Percentiles rank a stretch among this genome's conserved stretches.
phyloP scores from a whole-genome alignment of 2,113 vertebrate species.

The Montifringilla adamsi region DNA sequence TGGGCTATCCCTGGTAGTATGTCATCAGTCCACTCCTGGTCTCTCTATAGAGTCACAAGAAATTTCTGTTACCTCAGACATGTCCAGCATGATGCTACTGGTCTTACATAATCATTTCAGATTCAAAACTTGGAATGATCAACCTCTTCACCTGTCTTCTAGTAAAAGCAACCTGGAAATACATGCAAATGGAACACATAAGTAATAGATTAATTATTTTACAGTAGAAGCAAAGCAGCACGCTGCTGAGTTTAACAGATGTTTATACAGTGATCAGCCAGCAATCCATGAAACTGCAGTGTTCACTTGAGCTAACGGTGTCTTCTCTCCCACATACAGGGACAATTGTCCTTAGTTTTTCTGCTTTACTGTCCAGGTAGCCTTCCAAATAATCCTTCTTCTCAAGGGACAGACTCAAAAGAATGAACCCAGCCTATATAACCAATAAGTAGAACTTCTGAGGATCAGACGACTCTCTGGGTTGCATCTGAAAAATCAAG shows the following conservation, averaged over 20 bases:
- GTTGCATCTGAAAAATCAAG: slow-evolving; percentile 1
- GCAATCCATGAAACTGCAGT: neutral
- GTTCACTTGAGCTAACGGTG: neutral
- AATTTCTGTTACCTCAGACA: neutral
- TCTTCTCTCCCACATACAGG: neutral
- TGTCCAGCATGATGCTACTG: neutral
- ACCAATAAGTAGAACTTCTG: neutral
- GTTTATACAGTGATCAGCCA: neutral
- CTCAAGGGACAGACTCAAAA: neutral
- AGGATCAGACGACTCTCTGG: neutral
- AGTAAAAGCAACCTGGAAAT: neutral
- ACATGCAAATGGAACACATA: neutral
- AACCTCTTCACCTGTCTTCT: neutral
- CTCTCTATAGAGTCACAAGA: neutral
- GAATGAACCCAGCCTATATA: neutral
- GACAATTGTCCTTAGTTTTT: neutral
- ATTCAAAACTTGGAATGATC: neutral
- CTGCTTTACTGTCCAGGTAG: neutral
- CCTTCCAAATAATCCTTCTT: slow-evolving; percentile 13
- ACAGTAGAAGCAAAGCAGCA: neutral
- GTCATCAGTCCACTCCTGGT: neutral
- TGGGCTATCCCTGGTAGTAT: neutral
- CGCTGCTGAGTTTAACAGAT: neutral
- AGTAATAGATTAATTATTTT: neutral
- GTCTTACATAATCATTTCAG: neutral